Evolutionary conservation across 2,888 invertebrate species (phyloP).

Genomic region (Drosophila helvetica): DNA sequence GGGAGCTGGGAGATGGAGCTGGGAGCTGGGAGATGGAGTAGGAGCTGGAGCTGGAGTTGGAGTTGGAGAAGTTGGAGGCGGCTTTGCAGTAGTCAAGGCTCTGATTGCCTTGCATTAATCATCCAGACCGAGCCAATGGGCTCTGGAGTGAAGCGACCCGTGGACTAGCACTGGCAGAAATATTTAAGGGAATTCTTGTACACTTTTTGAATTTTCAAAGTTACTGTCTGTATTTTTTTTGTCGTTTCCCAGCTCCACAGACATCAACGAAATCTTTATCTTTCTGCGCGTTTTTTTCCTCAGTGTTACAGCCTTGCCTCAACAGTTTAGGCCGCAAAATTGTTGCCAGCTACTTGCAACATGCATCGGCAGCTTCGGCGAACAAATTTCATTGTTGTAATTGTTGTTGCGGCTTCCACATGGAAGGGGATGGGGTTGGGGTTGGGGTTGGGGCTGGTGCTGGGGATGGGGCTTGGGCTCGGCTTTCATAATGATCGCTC

Average conservation of each 20-base stretch:
- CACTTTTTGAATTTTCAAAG: no score
- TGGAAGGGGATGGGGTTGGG: conserved; percentile 30
- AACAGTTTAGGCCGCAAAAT: conserved; percentile 78
- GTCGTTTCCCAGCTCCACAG: no score
- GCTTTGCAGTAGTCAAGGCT: conserved; percentile 71
- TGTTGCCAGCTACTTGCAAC: conserved; percentile 76
- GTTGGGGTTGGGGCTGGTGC: conserved; percentile 19
- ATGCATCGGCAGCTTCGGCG: conserved; percentile 34
- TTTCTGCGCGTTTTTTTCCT: not conserved
- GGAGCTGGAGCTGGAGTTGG: conserved; percentile 23
- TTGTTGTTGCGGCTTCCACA: conserved; percentile 78
- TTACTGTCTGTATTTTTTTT: no score
- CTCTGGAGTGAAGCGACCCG: conserved; percentile 13
- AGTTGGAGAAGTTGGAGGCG: conserved; percentile 60
- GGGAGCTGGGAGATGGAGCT: not conserved
- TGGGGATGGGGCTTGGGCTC: conserved; percentile 14
- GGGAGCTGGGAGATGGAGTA: conserved; percentile 11
- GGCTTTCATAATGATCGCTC: conserved; percentile 54
- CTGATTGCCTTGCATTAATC: conserved; percentile 76
- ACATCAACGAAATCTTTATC: no score
- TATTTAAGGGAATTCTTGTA: no score
- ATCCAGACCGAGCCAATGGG: conserved; percentile 37
- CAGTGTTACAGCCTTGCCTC: conserved; percentile 10
- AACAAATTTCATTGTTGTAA: conserved; percentile 72
- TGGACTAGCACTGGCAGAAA: conserved; percentile 16